A percentile compares a stretch with the other conserved stretches of the same genome.
phyloP scores from a whole-genome alignment of 2,797 vertebrate genomes.

The Pristis pectinata region DNA sequence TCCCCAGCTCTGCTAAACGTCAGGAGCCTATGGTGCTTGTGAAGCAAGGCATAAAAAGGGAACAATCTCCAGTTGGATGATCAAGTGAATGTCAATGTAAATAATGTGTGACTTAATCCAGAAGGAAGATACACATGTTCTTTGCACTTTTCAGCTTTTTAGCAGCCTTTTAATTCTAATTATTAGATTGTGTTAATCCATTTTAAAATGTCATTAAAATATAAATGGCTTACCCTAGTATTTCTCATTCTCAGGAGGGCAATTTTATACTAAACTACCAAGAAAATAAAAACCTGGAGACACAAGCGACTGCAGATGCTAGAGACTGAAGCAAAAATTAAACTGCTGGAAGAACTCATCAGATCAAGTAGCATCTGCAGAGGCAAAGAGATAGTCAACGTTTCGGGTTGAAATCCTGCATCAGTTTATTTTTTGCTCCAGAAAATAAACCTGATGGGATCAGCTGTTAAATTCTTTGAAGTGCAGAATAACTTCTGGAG shows the following conservation, averaged over 20 bases:
- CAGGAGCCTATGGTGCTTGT: background rate
- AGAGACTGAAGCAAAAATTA: no score
- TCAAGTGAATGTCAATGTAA: background rate
- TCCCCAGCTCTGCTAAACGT: background rate
- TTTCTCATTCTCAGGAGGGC: background rate
- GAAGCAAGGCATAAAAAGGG: background rate
- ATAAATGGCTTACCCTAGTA: background rate
- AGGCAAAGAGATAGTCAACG: no score
- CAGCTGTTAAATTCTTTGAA: no score
- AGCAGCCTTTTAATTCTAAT: background rate
- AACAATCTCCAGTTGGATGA: background rate
- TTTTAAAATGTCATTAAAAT: background rate
- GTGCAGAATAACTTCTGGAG: no score
- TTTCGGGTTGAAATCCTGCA: no score
- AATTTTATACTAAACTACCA: background rate
- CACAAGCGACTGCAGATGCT: no score
- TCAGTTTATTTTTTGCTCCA: no score
- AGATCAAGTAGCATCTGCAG: no score
- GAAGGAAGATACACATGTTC: background rate
- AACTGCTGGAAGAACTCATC: no score
- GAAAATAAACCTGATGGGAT: no score
- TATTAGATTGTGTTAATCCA: background rate
- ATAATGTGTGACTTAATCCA: background rate
- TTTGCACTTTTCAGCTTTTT: background rate
- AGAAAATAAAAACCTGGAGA: no score